Evolutionary conservation across 1,140 invertebrate species (phyloP).

Genomic region (Papilio helenus): DNA sequence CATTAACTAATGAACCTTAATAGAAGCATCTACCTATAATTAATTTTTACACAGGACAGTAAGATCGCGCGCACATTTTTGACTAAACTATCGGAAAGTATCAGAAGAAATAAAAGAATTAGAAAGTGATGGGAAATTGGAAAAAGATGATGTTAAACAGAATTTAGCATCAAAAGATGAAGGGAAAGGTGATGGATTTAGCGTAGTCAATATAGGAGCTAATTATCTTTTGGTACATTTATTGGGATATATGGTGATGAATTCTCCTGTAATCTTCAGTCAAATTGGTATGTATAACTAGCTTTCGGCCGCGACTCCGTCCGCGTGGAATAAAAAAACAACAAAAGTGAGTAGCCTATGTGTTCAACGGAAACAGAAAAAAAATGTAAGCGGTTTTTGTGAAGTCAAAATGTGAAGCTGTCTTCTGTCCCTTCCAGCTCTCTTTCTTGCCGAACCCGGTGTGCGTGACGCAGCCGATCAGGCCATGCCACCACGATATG

Average conservation of each 20-base stretch:
- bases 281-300: conserved; percentile 70
- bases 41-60: too few species aligned
- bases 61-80: too few species aligned
- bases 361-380: too few species aligned
- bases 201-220: conserved; percentile 72
- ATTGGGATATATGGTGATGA: conserved; percentile 76
- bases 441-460: conserved; percentile 75
- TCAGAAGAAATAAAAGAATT: not conserved
- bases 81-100: not conserved
- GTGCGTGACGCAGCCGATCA: conserved; percentile 68
- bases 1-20: too few species aligned
- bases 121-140: not conserved
- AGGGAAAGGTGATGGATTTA: conserved; percentile 48
- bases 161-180: conserved; percentile 35
- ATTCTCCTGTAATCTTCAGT: conserved; percentile 81
- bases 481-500: conserved; percentile 79
- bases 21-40: too few species aligned
- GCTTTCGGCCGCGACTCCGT: too few species aligned
- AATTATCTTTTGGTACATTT: conserved; percentile 77
- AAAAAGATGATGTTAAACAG: conserved; percentile 46
- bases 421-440: conserved; percentile 55
- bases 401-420: not conserved
- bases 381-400: not conserved
- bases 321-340: too few species aligned
- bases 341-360: too few species aligned